These are phyloP conservation scores for Lissocephala sabroskyi DNA, from an alignment of 2,888 invertebrate species.

Conservation along the genomic window DNA sequence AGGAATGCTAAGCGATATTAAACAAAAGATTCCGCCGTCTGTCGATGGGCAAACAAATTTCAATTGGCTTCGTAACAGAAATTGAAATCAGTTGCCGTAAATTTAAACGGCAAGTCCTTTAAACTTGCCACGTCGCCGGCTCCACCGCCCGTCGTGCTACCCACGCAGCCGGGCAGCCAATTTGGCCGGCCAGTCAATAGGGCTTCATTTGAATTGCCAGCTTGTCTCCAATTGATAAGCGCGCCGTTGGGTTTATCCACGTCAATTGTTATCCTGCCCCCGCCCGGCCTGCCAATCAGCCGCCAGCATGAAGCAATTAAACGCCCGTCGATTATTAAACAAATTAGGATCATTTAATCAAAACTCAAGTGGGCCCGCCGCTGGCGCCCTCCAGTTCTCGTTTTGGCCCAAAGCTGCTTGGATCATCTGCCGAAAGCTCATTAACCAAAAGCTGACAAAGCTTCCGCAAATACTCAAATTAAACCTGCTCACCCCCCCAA, in stretches of 20 bases:
- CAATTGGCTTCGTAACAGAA: constrained; percentile 29
- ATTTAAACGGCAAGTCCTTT: no score
- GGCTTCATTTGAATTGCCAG: constrained; percentile 63
- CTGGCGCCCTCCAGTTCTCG: no score
- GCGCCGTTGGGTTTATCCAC: neutral
- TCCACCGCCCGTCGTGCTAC: constrained; percentile 9
- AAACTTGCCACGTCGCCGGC: constrained; percentile 1
- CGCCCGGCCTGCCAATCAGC: constrained; percentile 36
- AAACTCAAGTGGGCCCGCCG: no score
- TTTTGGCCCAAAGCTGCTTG: no score
- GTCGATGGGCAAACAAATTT: constrained; percentile 14
- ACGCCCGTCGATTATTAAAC: constrained; percentile 7
- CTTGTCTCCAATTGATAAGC: constrained; percentile 55
- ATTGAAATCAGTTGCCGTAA: neutral
- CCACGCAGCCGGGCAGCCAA: constrained; percentile 41
- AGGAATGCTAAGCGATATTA: neutral
- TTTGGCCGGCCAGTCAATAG: constrained; percentile 52
- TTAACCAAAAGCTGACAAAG: no score
- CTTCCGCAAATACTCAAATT: no score
- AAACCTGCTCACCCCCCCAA: no score
- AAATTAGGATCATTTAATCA: neutral
- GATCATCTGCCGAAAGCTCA: no score
- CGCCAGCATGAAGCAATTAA: constrained; percentile 56
- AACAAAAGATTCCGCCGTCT: neutral
- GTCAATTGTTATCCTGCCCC: constrained; percentile 1